A percentile compares a stretch with the other conserved stretches of the same genome.
Evolutionary conservation across 2,888 invertebrate genomes (phyloP).

Genomic region (Yponomeuta evonymella): DNA sequence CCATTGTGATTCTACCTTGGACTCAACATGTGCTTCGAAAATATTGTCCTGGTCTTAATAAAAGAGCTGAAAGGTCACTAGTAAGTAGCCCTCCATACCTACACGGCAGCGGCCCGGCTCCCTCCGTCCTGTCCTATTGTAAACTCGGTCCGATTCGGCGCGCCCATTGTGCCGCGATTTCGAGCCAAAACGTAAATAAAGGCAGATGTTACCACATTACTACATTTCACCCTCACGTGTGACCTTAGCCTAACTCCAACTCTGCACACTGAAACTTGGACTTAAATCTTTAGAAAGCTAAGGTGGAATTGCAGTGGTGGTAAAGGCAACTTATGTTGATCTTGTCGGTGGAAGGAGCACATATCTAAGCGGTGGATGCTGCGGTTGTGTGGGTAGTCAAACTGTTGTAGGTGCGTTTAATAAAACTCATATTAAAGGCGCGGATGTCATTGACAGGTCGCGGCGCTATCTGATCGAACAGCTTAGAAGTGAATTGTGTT

Average conservation of each 20-base stretch:
- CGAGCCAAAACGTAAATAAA: constrained; percentile 74
- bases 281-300: constrained; percentile 22
- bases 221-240: constrained; percentile 36
- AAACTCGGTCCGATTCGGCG: constrained; percentile 55
- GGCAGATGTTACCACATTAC: constrained; percentile 72
- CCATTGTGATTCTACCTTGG: background rate
- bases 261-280: constrained; percentile 26
- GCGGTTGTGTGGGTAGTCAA: constrained; percentile 66
- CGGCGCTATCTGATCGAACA: constrained; percentile 9
- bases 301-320: constrained; percentile 24
- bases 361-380: constrained; percentile 41
- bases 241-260: constrained; percentile 22
- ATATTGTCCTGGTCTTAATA: constrained; percentile 38
- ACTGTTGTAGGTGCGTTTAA: constrained; percentile 60
- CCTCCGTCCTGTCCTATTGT: constrained; percentile 43
- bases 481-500: background rate
- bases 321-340: constrained; percentile 25
- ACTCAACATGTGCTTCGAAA: background rate
- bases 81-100: background rate
- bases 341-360: constrained; percentile 18
- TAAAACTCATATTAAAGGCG: constrained; percentile 66
- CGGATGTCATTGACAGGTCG: constrained; percentile 58
- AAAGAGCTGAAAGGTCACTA: background rate
- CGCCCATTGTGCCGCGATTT: constrained; percentile 65
- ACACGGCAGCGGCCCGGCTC: constrained; percentile 11